These are phyloP conservation scores for Hypena proboscidalis DNA, from an alignment of 2,888 invertebrate species.

Conservation along the genomic window DNA sequence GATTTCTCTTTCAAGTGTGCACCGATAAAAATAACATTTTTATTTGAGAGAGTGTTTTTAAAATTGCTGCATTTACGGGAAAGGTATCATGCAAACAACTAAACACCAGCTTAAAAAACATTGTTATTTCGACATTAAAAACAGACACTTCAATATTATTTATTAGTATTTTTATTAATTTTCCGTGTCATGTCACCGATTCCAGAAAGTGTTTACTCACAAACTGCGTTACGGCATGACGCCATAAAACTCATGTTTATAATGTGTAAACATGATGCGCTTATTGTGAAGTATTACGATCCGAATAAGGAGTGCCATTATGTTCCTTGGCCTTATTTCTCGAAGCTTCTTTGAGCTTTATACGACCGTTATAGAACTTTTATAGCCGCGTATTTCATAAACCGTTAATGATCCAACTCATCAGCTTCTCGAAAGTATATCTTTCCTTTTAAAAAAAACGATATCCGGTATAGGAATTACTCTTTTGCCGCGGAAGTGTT, in stretches of 20 bases:
- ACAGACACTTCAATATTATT: too few species aligned
- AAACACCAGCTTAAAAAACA: too few species aligned
- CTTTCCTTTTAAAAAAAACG: too few species aligned
- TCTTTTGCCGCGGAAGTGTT: too few species aligned
- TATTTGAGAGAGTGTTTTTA: too few species aligned
- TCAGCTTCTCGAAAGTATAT: too few species aligned
- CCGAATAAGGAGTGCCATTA: conserved; percentile 41
- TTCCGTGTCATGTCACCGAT: conserved; percentile 3
- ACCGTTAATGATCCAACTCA: not conserved
- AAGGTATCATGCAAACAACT: too few species aligned
- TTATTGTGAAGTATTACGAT: conserved; percentile 31
- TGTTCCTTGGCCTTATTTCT: conserved; percentile 42
- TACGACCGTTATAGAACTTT: conserved; percentile 2
- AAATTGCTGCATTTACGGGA: too few species aligned
- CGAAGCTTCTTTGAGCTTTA: conserved; percentile 5
- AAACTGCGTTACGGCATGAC: conserved; percentile 2
- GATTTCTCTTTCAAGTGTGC: too few species aligned
- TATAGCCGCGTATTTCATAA: not conserved
- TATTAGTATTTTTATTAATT: not conserved
- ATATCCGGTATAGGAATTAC: too few species aligned
- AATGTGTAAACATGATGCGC: conserved; percentile 29
- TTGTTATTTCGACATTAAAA: too few species aligned
- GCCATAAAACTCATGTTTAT: conserved; percentile 14
- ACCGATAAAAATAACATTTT: too few species aligned
- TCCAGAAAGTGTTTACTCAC: conserved; percentile 4